Base-by-base conservation (phyloP, 1,140 invertebrate genomes). In the Leptestheria dahalacensis region DNA sequence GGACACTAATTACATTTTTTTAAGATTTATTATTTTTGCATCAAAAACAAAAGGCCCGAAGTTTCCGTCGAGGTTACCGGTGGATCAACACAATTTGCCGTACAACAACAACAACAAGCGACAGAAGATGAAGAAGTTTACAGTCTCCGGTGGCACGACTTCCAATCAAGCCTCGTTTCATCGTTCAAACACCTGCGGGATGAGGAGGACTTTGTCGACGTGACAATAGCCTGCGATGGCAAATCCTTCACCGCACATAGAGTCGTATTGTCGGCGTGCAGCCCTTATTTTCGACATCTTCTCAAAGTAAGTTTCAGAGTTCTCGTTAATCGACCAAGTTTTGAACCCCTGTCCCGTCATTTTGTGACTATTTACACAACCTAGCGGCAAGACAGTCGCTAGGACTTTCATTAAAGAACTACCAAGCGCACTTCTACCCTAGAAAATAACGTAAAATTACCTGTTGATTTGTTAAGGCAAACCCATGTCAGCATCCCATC, bases 401-500 rank as follows among this genome's bases (percentile, higher is more conserved):
- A 41, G 33, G 15, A 41, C 33, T 41, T 9, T 9, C 6, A 41
- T 41, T 41, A 41, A 41, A 6, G 6, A 41, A 41, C 6, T 41
- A 41, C 15, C 15, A 6, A 41, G 6, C 6, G 15, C 15, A 41
- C 6, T 41, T 41, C 15, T 9, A 9, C 15, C 6, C 33, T 55
- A 2, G 1, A 2, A 55, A 55, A 53, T 24, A 26, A 58, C 24
- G 60, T 62, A 50, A 20, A 48, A 58, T 65, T 63, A 60, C 25
- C 56, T 23, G 64, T 56, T 47, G n/a, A 15, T 53, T 57, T 48
- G 74, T 73, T 12, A 65, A 82, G 78, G 86, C 86, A 24, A 93
- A 93, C 74, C 90, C 90, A 63, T 94, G 89, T 73, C 86, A 91
- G 69, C 90, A 94, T 73, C 91, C 90, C 20, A 93, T 94, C 67